Conservation (phyloP, 2,797 vertebrate genomes). For the Limosa lapponica region DNA sequence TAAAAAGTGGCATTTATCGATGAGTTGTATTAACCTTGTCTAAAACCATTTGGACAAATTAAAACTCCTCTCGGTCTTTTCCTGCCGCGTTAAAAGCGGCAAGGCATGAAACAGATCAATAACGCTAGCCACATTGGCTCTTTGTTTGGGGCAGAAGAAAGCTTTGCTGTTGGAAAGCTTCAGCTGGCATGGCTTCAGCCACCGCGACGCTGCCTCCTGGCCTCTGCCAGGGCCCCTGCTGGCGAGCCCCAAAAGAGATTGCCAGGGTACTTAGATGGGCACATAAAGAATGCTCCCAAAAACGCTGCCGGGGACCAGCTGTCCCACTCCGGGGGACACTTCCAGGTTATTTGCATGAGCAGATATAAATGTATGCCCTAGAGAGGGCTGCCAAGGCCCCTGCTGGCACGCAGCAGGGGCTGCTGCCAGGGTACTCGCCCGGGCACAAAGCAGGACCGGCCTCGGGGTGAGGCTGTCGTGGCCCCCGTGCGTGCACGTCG, state of each 20-base stretch:
- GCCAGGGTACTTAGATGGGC: constrained; percentile 40
- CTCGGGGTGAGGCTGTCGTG: background rate
- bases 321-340: constrained; percentile 44
- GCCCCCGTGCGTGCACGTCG: background rate
- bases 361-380: constrained; percentile 26
- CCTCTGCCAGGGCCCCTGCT: constrained; percentile 57
- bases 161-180: constrained; percentile 35
- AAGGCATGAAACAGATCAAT: background rate
- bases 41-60: constrained; percentile 41
- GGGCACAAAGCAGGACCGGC: background rate
- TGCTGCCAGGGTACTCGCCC: background rate
- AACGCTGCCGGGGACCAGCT: constrained; percentile 56
- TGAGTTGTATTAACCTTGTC: constrained; percentile 59
- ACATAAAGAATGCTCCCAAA: constrained; percentile 44
- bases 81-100: background rate
- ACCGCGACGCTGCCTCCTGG: background rate
- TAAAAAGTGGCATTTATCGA: constrained; percentile 20
- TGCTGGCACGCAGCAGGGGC: constrained; percentile 25
- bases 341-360: constrained; percentile 62
- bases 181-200: constrained; percentile 50
- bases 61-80: constrained; percentile 10
- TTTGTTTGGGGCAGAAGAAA: constrained; percentile 11
- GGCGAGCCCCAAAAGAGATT: constrained; percentile 41
- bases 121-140: background rate
- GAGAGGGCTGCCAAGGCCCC: constrained; percentile 29